Evolutionary conservation across 1,140 invertebrate species (phyloP).

Genomic region (Cephus cinctus): DNA sequence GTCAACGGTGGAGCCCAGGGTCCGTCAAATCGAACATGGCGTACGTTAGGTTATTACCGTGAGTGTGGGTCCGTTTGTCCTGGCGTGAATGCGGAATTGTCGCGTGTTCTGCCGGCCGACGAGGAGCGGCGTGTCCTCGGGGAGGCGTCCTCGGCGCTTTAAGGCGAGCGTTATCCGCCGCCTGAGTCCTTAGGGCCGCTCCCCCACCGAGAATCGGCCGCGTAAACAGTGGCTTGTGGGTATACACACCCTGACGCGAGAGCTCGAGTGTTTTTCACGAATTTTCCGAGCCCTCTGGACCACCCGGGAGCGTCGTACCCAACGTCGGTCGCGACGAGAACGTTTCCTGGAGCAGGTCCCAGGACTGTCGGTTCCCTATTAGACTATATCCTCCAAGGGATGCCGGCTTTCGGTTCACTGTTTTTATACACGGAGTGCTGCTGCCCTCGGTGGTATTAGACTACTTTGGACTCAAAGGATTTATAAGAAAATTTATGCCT

Average conservation of each 20-base stretch:
- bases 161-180: constrained; percentile 13
- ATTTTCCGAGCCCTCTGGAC: constrained; percentile 1
- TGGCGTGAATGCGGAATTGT: constrained; percentile 15
- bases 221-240: constrained; percentile 44
- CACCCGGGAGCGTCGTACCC: background rate
- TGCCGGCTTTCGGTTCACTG: constrained; percentile 5
- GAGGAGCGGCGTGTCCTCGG: constrained; percentile 18
- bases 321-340: background rate
- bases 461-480: background rate
- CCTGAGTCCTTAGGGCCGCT: constrained; percentile 12
- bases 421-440: constrained; percentile 1
- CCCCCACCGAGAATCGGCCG: constrained; percentile 19
- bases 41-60: constrained; percentile 28
- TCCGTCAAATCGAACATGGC: constrained; percentile 28
- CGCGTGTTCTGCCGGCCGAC: constrained; percentile 16
- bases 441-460: background rate
- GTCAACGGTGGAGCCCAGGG: constrained; percentile 22
- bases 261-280: constrained; percentile 15
- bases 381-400: background rate
- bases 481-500: background rate
- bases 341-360: background rate
- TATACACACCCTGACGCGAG: constrained; percentile 42
- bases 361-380: background rate
- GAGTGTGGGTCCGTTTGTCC: constrained; percentile 11
- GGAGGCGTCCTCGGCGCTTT: constrained; percentile 26